Base-by-base conservation (phyloP, 2,113 vertebrate genomes). In the Platysternon megacephalum region DNA sequence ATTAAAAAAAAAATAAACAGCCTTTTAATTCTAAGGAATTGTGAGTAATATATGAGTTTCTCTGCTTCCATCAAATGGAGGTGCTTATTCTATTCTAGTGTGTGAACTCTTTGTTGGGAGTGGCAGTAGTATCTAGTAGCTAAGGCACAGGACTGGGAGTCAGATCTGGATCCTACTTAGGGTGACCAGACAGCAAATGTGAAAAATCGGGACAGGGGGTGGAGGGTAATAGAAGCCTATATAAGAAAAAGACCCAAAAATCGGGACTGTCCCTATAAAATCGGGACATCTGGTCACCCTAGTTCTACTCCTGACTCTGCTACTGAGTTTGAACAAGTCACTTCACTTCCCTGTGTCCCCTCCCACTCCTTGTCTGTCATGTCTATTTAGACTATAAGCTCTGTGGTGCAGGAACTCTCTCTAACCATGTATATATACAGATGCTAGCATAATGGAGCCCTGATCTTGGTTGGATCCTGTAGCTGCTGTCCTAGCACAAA, bases 401-500 rank as follows among this genome's bases (percentile, higher is more conserved):
- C 94, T 95, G n/a, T 0, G 0, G 56, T 48, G 80, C 78, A 90
- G 84, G 46, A 93, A 32, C n/a, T 82, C 26, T 93, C 82, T 76
- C 42, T 93, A 28, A 76, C 79, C 93, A 35, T 90, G 79, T 97
- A 96, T 81, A 93, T 84, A 89, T 90, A 86, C 95, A 97, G 91
- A 91, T 92, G 87, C 83, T 81, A 94, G 81, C 83, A 84, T 65
- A 95, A 74, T 85, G 95, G 90, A 85, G 93, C 81, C 53, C 42
- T 68, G 74, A 89, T 84, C 42, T 52, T 10, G 85, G 93, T 92
- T 94, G 78, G 32, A 96, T 83, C 89, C 93, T 96, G 91, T 56
- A 92, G 95, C 79, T 89, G 74, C 78, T 97, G 78, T 96, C 95
- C 95, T 92, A 93, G 96, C 96, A 94, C 91, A 86, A 55, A 95